Evolutionary conservation across 2,888 invertebrate genomes (phyloP), one percentile per base, ranked within the genome.

Genomic region (Herminia tarsipennalis): DNA sequence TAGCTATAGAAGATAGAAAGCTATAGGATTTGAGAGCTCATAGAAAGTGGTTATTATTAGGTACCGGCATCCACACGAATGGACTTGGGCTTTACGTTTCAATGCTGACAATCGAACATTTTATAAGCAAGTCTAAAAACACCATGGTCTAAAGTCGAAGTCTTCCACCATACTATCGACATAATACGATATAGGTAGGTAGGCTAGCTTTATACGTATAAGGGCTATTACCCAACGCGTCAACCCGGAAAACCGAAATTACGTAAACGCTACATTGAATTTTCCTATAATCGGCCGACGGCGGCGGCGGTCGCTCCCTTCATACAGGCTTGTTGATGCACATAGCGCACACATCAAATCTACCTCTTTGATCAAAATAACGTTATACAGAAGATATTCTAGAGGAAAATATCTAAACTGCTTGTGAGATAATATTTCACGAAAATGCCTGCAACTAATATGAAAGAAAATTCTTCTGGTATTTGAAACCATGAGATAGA

Each of bases 161-260:
- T n/a, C n/a, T n/a, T n/a, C n/a, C n/a, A 6, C 9, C 9, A 21
- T 21, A 17, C 29, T 30, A n/a, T 30, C 16, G 9, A 5, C 2
- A 30, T 17, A 30, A 18, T 9, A 6, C 21, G 32, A 40, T 38
- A 24, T 24, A 36, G 4, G 35, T 36, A 39, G n/a, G n/a, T n/a
- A n/a, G n/a, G n/a, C n/a, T n/a, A n/a, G n/a, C n/a, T 14, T 9
- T 35, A 46, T 28, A 36, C 21, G 24, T 45, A 58, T 56, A 67
- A 59, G 65, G 73, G 73, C 79, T 78, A 83, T 85, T 84, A 85
- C 80, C 62, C 69, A 61, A 70, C 76, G 86, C 83, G 85, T 66
- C 73, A 83, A 78, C 66, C 83, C 86, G 88, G 86, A 88, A 88
- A 88, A 85, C 86, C 84, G 82, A 83, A 89, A 88, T 88, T 86